These are phyloP conservation scores for Drosophila trapezifrons DNA, from an alignment of 1,140 invertebrate genomes.

Conservation along the genomic window DNA sequence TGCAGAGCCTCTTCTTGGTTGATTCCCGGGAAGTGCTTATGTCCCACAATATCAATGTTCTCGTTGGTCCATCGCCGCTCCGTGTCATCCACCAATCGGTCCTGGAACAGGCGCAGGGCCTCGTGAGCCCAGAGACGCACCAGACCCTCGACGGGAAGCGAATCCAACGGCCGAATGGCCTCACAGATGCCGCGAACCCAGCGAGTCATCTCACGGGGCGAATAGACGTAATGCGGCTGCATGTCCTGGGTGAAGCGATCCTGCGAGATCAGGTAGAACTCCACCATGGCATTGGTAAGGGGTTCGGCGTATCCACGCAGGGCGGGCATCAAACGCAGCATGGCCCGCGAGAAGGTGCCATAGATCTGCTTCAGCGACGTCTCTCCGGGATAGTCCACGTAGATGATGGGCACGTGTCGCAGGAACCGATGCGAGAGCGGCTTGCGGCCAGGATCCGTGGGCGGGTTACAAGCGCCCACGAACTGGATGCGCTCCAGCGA, in stretches of 20 bases:
- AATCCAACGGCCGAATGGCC: conserved; percentile 97
- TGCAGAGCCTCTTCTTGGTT: conserved; percentile 93
- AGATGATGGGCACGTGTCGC: conserved; percentile 98
- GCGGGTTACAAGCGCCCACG: conserved; percentile 99
- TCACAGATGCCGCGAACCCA: conserved; percentile 99
- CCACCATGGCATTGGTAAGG: conserved; percentile 99
- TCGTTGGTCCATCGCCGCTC: conserved; percentile 99
- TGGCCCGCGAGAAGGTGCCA: conserved; percentile 98
- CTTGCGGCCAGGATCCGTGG: conserved; percentile 99
- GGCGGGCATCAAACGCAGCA: conserved; percentile 96
- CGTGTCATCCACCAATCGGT: conserved; percentile 96
- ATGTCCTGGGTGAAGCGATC: conserved; percentile 99
- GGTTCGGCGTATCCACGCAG: conserved; percentile 97
- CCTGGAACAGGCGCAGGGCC: conserved; percentile 98
- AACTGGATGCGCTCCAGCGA: conserved; percentile 99
- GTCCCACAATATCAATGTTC: conserved; percentile 96
- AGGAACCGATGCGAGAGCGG: conserved; percentile 97
- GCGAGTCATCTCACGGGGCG: conserved; percentile 99
- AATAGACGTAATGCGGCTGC: conserved; percentile 99
- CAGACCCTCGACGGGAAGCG: conserved; percentile 95
- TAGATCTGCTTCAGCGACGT: conserved; percentile 99
- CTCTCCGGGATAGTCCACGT: conserved; percentile 99
- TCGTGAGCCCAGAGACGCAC: conserved; percentile 99
- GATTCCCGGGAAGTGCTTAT: conserved; percentile 97
- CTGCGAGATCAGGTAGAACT: conserved; percentile 98